phyloP scores from a whole-genome alignment of 64 coral and sea anemone species.

The Platygyra sinensis region DNA sequence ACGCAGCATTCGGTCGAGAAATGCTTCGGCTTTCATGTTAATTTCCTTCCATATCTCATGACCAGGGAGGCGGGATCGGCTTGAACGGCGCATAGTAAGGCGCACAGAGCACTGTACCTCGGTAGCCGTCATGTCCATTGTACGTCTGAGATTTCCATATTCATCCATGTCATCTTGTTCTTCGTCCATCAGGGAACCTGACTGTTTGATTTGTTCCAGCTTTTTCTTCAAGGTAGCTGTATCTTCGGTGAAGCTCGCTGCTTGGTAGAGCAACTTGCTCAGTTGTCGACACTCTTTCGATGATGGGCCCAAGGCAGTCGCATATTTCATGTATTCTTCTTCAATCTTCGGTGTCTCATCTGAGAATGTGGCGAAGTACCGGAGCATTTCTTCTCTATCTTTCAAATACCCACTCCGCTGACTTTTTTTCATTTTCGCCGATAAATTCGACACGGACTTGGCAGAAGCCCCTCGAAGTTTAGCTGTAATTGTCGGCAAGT shows the following conservation, averaged over 20 bases:
- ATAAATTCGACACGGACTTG: background rate
- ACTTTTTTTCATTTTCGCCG: background rate
- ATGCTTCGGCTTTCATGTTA: too few relatives aligned
- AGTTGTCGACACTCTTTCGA: conserved; percentile 24
- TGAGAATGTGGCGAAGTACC: conserved; percentile 49
- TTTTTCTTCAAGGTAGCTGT: background rate
- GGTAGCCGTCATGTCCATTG: too few relatives aligned
- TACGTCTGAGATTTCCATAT: too few relatives aligned
- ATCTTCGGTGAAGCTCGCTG: conserved; percentile 42
- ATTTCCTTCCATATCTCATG: too few relatives aligned
- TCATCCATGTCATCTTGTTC: too few relatives aligned
- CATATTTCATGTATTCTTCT: conserved; percentile 59
- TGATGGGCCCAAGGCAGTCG: conserved; percentile 38
- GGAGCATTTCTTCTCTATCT: conserved; percentile 35
- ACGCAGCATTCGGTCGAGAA: too few relatives aligned
- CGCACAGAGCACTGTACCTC: too few relatives aligned
- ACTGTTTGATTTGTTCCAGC: background rate
- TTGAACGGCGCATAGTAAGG: too few relatives aligned
- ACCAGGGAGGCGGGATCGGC: too few relatives aligned
- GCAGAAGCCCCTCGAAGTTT: background rate
- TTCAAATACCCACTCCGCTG: background rate
- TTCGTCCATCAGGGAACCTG: too few relatives aligned
- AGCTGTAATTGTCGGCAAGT: background rate
- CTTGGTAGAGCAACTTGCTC: conserved; percentile 58
- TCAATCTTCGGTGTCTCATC: conserved; percentile 51